A percentile compares a stretch with the other conserved stretches of the same genome.
Conservation (phyloP, 2,888 invertebrate genomes). For the Sinotaia quadrata region DNA sequence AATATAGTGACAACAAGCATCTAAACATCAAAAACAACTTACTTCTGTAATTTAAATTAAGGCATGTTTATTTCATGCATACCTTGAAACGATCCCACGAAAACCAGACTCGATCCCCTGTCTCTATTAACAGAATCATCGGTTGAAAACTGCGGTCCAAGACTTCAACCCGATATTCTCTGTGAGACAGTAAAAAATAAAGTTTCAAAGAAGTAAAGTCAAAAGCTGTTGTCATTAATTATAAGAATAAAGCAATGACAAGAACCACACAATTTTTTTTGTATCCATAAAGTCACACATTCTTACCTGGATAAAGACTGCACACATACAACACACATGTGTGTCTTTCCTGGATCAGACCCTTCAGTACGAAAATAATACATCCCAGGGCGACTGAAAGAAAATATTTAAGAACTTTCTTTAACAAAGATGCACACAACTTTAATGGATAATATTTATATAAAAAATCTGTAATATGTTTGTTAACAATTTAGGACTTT, state of each 20-base stretch:
- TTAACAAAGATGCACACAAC: too few species aligned
- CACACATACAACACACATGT: constrained; percentile 69
- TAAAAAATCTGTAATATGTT: too few species aligned
- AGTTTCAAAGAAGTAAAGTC: not conserved
- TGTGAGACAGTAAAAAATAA: constrained; percentile 32
- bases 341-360: constrained; percentile 54
- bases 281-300: not conserved
- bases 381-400: constrained; percentile 67
- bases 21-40: too few species aligned
- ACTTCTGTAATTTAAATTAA: too few species aligned
- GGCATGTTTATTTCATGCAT: constrained; percentile 2
- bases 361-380: constrained; percentile 70
- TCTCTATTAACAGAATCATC: constrained; percentile 69
- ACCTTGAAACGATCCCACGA: constrained; percentile 70
- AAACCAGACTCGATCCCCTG: constrained; percentile 73
- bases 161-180: constrained; percentile 68
- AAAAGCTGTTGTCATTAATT: not conserved
- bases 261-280: not conserved
- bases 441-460: too few species aligned
- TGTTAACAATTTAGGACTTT: too few species aligned
- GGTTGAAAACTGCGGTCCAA: constrained; percentile 69
- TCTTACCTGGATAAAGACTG: constrained; percentile 63
- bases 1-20: too few species aligned
- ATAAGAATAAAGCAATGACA: not conserved
- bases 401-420: not conserved